phyloP scores from a whole-genome alignment of 2,888 invertebrate species.

The Dynastes grantii region DNA sequence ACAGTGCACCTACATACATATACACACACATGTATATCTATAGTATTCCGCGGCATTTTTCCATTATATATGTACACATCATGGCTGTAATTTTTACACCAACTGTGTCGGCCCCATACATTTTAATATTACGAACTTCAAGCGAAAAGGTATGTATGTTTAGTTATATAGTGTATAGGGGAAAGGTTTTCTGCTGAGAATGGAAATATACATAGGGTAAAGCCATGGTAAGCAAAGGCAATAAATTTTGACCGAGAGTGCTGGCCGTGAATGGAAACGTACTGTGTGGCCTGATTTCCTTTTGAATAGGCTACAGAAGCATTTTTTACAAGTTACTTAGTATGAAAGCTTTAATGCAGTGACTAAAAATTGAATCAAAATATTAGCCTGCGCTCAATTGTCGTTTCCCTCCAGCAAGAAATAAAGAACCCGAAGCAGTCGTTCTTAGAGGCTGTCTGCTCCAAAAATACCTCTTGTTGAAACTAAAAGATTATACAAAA shows the following conservation, averaged over 20 bases:
- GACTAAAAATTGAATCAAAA: no score
- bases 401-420: no score
- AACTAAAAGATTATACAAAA: no score
- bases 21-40: background rate
- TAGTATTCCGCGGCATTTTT: background rate
- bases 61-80: background rate
- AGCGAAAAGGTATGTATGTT: slow-evolving; percentile 1
- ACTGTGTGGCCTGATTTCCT: background rate
- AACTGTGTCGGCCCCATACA: background rate
- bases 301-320: background rate
- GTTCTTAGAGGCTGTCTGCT: no score
- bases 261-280: slow-evolving; percentile 2
- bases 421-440: no score
- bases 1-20: background rate
- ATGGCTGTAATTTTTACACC: slow-evolving; percentile 7
- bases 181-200: background rate
- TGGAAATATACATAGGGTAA: background rate
- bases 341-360: no score
- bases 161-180: background rate
- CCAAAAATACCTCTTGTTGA: no score
- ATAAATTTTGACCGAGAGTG: background rate
- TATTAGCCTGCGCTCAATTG: no score
- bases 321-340: no score
- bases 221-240: background rate
- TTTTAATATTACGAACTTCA: background rate